Percentiles rank a stretch among this genome's conserved stretches.
phyloP scores from a whole-genome alignment of 2,113 vertebrate species.

The Rhinopithecus roxellana region DNA sequence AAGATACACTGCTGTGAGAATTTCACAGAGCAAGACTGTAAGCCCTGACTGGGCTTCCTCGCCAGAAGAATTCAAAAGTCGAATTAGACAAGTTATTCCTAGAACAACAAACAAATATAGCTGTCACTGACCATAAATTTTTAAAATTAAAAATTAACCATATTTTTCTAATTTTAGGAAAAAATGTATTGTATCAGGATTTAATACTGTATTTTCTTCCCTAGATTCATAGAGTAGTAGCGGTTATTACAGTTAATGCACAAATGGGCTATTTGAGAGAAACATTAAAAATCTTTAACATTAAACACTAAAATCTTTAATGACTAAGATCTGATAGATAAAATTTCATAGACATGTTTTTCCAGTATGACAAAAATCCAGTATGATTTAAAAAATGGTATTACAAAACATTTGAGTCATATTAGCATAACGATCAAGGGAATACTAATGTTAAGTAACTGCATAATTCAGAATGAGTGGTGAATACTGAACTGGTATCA shows the following conservation, averaged over 20 bases:
- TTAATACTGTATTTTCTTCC: conserved; percentile 36
- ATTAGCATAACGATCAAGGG: conserved; percentile 16
- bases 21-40: conserved; percentile 95
- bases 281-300: not conserved
- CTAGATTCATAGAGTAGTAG: not conserved
- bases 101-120: conserved; percentile 46
- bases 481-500: not conserved
- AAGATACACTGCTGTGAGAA: conserved; percentile 95
- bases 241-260: not conserved
- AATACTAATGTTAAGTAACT: conserved; percentile 17
- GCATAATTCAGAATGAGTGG: not conserved
- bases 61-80: conserved; percentile 90
- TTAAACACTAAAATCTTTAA: not conserved
- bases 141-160: not conserved
- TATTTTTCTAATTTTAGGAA: conserved; percentile 13
- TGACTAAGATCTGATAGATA: not conserved
- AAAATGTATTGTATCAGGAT: not conserved
- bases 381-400: not conserved
- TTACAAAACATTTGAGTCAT: conserved; percentile 40
- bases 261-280: conserved; percentile 15
- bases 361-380: conserved; percentile 27
- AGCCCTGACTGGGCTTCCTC: conserved; percentile 95
- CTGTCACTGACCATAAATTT: not conserved
- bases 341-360: not conserved
- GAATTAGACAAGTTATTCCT: conserved; percentile 90